A percentile compares a stretch with the other conserved stretches of the same genome.
These are phyloP conservation scores for Anisognathus igniventris DNA, from an alignment of 2,797 vertebrate genomes.

Conservation along the genomic window DNA sequence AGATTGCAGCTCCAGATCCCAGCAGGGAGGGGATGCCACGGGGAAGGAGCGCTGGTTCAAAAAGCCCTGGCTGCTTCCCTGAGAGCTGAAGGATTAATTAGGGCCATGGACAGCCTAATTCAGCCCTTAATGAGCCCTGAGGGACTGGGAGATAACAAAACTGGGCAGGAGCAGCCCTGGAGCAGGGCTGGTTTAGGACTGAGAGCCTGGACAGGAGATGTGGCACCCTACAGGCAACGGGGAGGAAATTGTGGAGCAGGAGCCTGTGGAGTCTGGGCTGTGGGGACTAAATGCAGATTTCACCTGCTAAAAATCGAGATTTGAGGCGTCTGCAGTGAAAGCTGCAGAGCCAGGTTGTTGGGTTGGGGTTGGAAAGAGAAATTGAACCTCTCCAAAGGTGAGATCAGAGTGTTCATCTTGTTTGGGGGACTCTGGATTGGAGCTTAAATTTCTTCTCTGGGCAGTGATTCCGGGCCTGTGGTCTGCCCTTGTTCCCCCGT, in stretches of 20 bases:
- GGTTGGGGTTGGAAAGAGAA: background rate
- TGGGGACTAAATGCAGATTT: background rate
- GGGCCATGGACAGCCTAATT: conserved; percentile 2
- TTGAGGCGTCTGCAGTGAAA: background rate
- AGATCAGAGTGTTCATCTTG: background rate
- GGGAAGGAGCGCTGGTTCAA: background rate
- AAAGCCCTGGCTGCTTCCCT: conserved; percentile 10
- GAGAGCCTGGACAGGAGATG: background rate
- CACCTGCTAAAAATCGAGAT: background rate
- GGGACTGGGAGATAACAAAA: background rate
- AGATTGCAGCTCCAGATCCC: background rate
- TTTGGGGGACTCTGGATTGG: background rate
- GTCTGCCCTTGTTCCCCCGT: background rate
- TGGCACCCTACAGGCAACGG: fast-evolving
- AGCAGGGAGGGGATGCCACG: background rate
- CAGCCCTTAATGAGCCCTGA: conserved; percentile 6
- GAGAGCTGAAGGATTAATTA: conserved; percentile 34
- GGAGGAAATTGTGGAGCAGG: background rate
- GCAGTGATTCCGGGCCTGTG: background rate
- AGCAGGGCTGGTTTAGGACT: background rate
- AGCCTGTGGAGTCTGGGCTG: background rate
- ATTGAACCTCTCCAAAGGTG: background rate
- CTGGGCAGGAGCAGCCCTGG: background rate
- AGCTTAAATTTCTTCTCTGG: background rate
- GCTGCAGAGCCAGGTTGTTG: background rate